A percentile compares a stretch with the other conserved stretches of the same genome.
These are phyloP conservation scores for Coelopa frigida DNA, from an alignment of 1,140 invertebrate species.

Conservation along the genomic window DNA sequence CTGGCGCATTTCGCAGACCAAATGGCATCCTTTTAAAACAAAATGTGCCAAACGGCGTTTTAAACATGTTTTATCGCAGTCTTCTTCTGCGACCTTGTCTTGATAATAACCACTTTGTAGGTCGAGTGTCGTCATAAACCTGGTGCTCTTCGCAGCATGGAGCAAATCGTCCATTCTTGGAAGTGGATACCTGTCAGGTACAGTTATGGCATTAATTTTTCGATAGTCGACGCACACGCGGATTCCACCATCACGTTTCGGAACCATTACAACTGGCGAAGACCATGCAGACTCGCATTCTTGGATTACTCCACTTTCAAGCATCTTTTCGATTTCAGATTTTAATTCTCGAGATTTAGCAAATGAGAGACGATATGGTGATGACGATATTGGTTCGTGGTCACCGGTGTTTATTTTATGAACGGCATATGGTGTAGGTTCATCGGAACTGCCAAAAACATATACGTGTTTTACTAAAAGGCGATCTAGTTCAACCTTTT, in stretches of 20 bases:
- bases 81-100: conserved; percentile 24
- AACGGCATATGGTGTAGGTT: conserved; percentile 4
- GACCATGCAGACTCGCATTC: conserved; percentile 38
- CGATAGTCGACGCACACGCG: conserved; percentile 42
- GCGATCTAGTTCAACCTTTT: no score
- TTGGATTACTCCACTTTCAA: conserved; percentile 34
- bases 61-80: conserved; percentile 44
- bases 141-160: no score
- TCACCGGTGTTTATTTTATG: conserved; percentile 11
- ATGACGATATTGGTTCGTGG: conserved; percentile 18
- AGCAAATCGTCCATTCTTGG: conserved; percentile 30
- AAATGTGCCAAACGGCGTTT: conserved; percentile 37
- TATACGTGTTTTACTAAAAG: background rate
- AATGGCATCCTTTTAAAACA: conserved; percentile 45
- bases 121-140: no score
- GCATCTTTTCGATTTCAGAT: conserved; percentile 24
- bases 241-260: conserved; percentile 28
- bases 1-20: conserved; percentile 37
- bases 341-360: conserved; percentile 15
- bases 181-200: conserved; percentile 42
- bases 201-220: conserved; percentile 31
- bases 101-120: conserved; percentile 39
- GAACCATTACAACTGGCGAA: conserved; percentile 34
- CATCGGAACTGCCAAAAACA: background rate
- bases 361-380: conserved; percentile 27